Conservation (phyloP, 2,888 invertebrate genomes). For the Apotomis capreana region DNA sequence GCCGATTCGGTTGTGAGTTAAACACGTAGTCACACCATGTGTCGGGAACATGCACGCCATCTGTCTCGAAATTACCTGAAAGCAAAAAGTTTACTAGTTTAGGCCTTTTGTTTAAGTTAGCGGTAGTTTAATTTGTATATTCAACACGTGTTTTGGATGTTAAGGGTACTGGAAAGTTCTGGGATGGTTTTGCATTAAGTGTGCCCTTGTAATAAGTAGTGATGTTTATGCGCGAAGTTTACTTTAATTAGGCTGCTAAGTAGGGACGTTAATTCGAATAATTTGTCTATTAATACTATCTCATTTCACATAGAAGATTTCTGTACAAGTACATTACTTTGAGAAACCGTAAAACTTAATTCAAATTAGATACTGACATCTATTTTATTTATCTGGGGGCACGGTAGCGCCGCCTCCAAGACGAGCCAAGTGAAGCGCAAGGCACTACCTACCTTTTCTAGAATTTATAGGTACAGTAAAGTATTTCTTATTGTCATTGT, state of each 20-base stretch:
- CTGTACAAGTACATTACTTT: too few relatives aligned
- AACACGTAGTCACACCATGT: conserved; percentile 94
- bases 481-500: too few relatives aligned
- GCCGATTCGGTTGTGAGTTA: conserved; percentile 87
- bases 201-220: conserved; percentile 29
- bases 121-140: conserved; percentile 25
- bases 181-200: conserved; percentile 16
- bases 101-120: conserved; percentile 28
- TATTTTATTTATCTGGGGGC: too few relatives aligned
- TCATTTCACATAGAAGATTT: too few relatives aligned
- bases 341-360: too few relatives aligned
- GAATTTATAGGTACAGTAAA: too few relatives aligned
- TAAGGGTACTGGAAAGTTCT: conserved; percentile 14
- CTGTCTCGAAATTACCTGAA: conserved; percentile 91
- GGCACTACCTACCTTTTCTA: too few relatives aligned
- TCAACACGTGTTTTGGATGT: conserved; percentile 35
- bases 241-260: background rate
- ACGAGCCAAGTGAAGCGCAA: too few relatives aligned
- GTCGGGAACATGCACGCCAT: conserved; percentile 89
- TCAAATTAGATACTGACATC: too few relatives aligned
- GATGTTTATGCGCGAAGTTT: conserved; percentile 15
- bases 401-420: too few relatives aligned
- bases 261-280: background rate
- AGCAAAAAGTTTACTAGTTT: conserved; percentile 41
- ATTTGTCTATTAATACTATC: too few relatives aligned